phyloP scores from a whole-genome alignment of 2,797 vertebrate genomes.

The Cebuella pygmaea region DNA sequence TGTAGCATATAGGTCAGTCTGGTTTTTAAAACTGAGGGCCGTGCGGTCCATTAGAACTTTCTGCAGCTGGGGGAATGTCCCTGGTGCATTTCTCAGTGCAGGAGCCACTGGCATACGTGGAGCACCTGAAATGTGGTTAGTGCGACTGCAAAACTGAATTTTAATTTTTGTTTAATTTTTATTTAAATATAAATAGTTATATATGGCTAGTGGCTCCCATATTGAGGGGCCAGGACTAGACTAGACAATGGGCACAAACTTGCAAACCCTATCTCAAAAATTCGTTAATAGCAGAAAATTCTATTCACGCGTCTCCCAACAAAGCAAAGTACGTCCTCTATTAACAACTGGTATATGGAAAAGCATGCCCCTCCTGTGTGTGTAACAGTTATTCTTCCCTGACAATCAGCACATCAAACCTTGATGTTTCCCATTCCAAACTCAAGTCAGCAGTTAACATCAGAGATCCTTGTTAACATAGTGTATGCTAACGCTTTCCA shows the following conservation, averaged over 20 bases:
- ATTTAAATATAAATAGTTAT: background rate
- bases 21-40: background rate
- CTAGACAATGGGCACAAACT: background rate
- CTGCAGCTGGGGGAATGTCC: background rate
- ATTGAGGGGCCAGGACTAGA: background rate
- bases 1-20: background rate
- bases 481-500: conserved; percentile 59
- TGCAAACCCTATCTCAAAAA: conserved; percentile 56
- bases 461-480: conserved; percentile 53
- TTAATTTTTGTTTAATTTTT: background rate
- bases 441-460: conserved; percentile 3
- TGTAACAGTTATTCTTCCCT: background rate
- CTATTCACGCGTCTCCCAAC: conserved; percentile 48
- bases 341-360: conserved; percentile 41
- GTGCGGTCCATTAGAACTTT: background rate
- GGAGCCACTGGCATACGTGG: background rate
- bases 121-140: background rate
- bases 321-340: conserved; percentile 42
- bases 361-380: background rate
- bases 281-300: conserved; percentile 34
- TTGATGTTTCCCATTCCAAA: background rate
- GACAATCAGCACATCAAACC: background rate
- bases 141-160: background rate
- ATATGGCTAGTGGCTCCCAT: background rate
- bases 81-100: background rate